phyloP scores from a whole-genome alignment of 2,113 vertebrate species.

The Chloropsis hardwickii region DNA sequence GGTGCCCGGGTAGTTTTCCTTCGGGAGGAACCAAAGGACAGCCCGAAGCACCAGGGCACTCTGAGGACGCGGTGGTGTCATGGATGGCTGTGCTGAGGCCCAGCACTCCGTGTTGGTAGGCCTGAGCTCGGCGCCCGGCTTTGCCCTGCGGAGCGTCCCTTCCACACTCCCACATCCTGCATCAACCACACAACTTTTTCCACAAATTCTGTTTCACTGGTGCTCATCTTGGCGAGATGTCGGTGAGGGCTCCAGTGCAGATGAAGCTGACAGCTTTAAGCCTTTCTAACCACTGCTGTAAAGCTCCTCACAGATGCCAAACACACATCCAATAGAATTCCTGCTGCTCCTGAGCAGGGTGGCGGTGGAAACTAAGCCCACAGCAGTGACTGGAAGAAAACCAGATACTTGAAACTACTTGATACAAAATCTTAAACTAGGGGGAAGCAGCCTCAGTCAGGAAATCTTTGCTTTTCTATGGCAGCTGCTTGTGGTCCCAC shows the following conservation, averaged over 20 bases:
- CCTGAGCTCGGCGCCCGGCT: fast-evolving
- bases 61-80: fast-evolving
- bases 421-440: neutral
- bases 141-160: fast-evolving
- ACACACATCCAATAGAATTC: fast-evolving
- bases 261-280: neutral
- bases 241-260: fast-evolving
- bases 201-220: fast-evolving
- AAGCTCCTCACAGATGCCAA: fast-evolving
- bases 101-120: fast-evolving
- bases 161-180: fast-evolving
- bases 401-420: neutral
- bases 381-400: neutral
- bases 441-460: neutral
- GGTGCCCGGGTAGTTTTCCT: neutral
- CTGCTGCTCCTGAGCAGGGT: fast-evolving
- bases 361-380: fast-evolving
- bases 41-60: fast-evolving
- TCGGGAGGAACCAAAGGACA: fast-evolving
- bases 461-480: neutral
- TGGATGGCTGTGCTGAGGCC: fast-evolving
- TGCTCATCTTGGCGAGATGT: fast-evolving
- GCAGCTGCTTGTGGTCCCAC: neutral
- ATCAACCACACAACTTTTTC: fast-evolving
- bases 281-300: neutral